Conservation (phyloP, 2,113 vertebrate species). For the Ciconia maguari region DNA sequence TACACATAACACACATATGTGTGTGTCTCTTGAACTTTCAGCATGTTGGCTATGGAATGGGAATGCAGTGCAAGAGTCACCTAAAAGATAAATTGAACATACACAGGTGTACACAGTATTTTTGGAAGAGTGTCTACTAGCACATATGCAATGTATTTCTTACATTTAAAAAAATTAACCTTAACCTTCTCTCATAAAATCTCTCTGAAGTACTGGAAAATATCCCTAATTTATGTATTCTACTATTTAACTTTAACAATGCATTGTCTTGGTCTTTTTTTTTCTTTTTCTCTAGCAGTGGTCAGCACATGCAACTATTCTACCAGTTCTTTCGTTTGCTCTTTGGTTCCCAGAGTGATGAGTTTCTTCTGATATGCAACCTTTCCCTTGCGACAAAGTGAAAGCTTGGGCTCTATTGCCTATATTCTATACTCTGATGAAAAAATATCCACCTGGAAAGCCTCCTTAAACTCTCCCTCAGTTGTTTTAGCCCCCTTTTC, state of each 20-base stretch:
- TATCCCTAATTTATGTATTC: not conserved
- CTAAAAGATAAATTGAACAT: not conserved
- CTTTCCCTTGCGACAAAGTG: not conserved
- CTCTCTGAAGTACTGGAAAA: not conserved
- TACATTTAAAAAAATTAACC: not conserved
- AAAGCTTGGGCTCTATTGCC: not conserved
- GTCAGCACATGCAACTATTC: not conserved
- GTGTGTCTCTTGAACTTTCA: not conserved
- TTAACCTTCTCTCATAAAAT: not conserved
- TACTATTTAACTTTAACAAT: not conserved
- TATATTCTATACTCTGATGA: not conserved
- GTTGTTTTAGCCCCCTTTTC: not conserved
- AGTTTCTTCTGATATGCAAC: not conserved
- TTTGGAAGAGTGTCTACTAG: not conserved
- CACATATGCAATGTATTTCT: not conserved
- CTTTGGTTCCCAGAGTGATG: not conserved
- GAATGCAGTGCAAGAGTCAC: not conserved
- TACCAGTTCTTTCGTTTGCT: not conserved
- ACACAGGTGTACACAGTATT: not conserved
- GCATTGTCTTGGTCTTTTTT: not conserved
- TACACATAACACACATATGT: no score
- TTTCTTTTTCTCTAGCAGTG: not conserved
- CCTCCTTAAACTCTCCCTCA: not conserved
- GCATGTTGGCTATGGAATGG: not conserved
- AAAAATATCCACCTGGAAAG: not conserved